A percentile compares a stretch with the other conserved stretches of the same genome.
Evolutionary conservation across 2,113 vertebrate species (phyloP).

Genomic region (Balaenoptera acutorostrata): DNA sequence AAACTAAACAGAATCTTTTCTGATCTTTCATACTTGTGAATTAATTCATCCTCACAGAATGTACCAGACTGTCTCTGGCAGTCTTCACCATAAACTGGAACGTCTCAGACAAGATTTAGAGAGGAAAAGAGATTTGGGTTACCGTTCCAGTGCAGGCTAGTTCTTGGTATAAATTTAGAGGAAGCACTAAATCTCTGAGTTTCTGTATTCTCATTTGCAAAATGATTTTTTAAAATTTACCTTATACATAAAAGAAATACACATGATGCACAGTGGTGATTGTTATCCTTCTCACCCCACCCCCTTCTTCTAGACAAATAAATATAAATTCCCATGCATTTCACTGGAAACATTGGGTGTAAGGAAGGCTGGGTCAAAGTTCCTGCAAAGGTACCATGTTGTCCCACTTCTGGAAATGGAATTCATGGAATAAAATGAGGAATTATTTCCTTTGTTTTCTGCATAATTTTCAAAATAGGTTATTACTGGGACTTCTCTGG

Average conservation of each 20-base stretch:
- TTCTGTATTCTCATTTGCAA: neutral
- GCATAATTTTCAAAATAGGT: neutral
- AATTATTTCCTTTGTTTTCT: neutral
- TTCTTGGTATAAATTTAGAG: neutral
- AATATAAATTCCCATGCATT: neutral
- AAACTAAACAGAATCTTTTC: neutral
- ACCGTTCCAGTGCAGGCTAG: neutral
- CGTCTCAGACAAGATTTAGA: neutral
- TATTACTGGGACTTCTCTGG: no score
- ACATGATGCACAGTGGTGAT: fast-evolving
- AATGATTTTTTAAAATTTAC: neutral
- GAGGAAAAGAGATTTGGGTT: neutral
- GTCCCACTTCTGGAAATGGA: neutral
- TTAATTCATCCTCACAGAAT: neutral
- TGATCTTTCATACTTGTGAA: neutral
- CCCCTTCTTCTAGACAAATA: neutral
- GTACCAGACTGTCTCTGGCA: neutral
- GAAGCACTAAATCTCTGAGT: neutral
- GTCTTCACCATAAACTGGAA: neutral
- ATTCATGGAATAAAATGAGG: neutral
- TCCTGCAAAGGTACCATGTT: fast-evolving
- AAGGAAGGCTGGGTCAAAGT: neutral
- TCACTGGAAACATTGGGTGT: neutral
- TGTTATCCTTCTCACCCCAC: neutral
- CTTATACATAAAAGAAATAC: neutral